Base-by-base conservation (phyloP, 1,140 invertebrate species). In the Matsumurasca onukii region DNA sequence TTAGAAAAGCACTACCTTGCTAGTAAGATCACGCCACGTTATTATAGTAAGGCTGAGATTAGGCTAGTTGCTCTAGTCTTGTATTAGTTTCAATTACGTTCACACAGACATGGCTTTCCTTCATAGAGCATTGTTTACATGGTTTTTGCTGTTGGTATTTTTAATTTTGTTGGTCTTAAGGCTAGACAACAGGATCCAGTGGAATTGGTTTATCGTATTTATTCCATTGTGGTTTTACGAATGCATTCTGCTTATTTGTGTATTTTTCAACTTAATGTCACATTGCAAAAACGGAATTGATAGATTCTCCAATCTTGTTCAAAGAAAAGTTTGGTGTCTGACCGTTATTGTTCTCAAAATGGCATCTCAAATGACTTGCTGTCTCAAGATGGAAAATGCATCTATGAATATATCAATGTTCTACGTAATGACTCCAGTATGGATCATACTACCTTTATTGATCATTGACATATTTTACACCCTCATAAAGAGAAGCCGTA, bases 201-300 rank as follows among this genome's bases (percentile, higher is more conserved):
- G 94, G 94, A 96, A 95, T 78, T 98, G 94, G 93, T 96, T 96
- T 76, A 89, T 97, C 31, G 93, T 97, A 25, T 97, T 97, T 72
- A 91, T 95, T 55, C 95, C 95, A 5, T 86, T 98, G 82, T 97
- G 93, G 93, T 82, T 96, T 34, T 96, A 94, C 77, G 93, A 97
- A 76, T 86, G 86, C 59, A 91, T 95, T 69, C 81, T 97, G 67
- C 78, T 96, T 1, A 89, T 93, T 68, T 94, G 94, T 75, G 89
- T 95, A 17, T 81, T 92, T 52, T 93, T 95, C 74, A 89, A 93
- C 74, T 91, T 95, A 80, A 88, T 95, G 70, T 89, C 89, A 1
- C 89, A 91, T 73, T 95, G 91, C 77, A 89, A 90, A 79, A 91
- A 91, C 79, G 85, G 86, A 2, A 86, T 85, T 69, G 88, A 85